Conservation (phyloP, 1,140 invertebrate species). For the Ephestia elutella region DNA sequence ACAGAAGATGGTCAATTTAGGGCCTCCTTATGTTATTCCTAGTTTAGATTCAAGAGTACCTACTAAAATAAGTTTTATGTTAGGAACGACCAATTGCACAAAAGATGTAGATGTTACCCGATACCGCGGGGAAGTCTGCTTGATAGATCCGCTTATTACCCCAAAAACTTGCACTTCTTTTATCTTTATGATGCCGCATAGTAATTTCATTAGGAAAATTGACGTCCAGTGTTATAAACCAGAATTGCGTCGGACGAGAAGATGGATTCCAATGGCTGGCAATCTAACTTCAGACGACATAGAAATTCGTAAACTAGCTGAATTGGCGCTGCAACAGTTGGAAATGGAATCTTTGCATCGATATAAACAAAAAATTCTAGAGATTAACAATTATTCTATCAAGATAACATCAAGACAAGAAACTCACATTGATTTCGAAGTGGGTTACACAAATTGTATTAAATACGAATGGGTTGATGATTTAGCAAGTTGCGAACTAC, state of each 20-base stretch:
- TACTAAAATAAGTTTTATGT: constrained; percentile 38
- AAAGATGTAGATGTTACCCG: constrained; percentile 32
- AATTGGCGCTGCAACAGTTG: constrained; percentile 47
- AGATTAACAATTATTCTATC: constrained; percentile 48
- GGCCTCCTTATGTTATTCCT: constrained; percentile 43
- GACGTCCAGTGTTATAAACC: constrained; percentile 25
- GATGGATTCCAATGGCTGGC: constrained; percentile 24
- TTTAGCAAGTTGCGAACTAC: constrained; percentile 47
- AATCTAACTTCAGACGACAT: constrained; percentile 30
- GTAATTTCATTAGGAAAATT: constrained; percentile 33
- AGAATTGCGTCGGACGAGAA: constrained; percentile 22
- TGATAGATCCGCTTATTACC: constrained; percentile 26
- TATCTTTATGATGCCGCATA: constrained; percentile 36
- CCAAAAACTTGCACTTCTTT: constrained; percentile 37
- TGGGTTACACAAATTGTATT: constrained; percentile 58
- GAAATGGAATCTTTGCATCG: constrained; percentile 48
- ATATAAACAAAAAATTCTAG: constrained; percentile 49
- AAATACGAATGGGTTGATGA: constrained; percentile 55
- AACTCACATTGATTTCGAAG: constrained; percentile 60
- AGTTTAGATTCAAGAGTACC: constrained; percentile 37
- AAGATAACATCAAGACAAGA: constrained; percentile 45
- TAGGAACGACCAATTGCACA: constrained; percentile 43
- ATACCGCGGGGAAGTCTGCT: constrained; percentile 25
- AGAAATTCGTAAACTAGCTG: constrained; percentile 39
- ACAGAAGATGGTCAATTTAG: constrained; percentile 39